Conservation (phyloP, 2,113 vertebrate species). For the Rynchops niger region DNA sequence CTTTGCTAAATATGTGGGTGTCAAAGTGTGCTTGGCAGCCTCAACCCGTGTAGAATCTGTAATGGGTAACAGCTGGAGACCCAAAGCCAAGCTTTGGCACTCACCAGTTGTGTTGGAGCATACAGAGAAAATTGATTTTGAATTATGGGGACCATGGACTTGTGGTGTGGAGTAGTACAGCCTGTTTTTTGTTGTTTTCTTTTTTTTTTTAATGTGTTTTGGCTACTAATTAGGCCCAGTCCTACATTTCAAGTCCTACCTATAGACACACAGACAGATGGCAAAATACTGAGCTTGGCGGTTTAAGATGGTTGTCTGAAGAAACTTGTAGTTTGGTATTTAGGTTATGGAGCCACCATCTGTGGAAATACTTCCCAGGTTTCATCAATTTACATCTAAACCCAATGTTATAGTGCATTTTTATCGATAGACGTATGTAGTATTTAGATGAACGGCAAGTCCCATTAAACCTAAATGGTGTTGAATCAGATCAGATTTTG, state of each 20-base stretch:
- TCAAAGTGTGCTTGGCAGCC: neutral
- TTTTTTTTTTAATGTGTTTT: neutral
- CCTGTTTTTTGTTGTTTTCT: neutral
- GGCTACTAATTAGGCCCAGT: neutral
- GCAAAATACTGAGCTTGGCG: neutral
- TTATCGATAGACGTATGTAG: neutral
- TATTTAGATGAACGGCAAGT: neutral
- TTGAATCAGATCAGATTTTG: neutral
- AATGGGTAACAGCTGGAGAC: neutral
- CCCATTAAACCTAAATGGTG: neutral
- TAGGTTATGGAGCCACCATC: neutral
- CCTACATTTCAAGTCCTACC: neutral
- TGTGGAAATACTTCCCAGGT: neutral
- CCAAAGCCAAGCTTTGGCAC: neutral
- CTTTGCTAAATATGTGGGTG: neutral
- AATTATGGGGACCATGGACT: neutral
- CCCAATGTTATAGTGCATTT: neutral
- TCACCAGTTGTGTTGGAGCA: neutral
- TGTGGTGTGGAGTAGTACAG: neutral
- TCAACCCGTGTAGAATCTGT: rapidly evolving
- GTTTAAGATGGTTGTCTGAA: neutral
- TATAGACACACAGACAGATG: neutral
- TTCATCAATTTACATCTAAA: neutral
- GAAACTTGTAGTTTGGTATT: neutral
- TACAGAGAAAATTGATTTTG: neutral